Evolutionary conservation across 1,140 invertebrate species (phyloP).

Genomic region (Tachypleus tridentatus): DNA sequence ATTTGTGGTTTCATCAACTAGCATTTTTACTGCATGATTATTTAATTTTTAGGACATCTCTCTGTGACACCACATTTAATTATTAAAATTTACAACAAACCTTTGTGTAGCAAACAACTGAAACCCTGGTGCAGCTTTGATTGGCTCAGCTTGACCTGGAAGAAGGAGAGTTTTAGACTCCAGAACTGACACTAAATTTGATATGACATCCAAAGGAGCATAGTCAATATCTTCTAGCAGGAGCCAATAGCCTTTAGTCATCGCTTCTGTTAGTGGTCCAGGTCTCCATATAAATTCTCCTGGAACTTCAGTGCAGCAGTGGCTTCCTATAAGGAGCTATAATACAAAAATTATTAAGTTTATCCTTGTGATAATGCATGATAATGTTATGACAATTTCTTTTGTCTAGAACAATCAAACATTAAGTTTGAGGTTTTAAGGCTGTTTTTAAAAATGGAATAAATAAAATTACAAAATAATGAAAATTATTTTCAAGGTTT

Average conservation of each 20-base stretch:
- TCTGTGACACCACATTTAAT: no score
- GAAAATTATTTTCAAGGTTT: no score
- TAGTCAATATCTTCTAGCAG: constrained; percentile 92
- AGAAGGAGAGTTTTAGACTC: constrained; percentile 48
- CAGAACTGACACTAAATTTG: constrained; percentile 68
- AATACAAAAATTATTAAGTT: background rate
- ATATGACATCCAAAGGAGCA: constrained; percentile 82
- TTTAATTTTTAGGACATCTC: no score
- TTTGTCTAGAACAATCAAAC: no score
- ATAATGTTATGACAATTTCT: no score
- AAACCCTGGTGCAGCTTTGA: constrained; percentile 66
- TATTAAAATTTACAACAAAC: constrained; percentile 34
- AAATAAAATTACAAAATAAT: constrained; percentile 2
- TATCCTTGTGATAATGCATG: no score
- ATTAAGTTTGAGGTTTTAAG: no score
- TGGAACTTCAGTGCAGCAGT: constrained; percentile 89
- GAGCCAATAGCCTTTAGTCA: constrained; percentile 78
- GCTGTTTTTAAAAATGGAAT: background rate
- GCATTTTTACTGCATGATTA: no score
- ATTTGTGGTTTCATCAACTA: no score
- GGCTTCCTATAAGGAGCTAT: constrained; percentile 76
- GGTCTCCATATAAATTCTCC: constrained; percentile 96
- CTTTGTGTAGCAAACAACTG: constrained; percentile 83
- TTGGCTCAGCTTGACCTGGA: constrained; percentile 69
- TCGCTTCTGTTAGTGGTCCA: constrained; percentile 78